These are phyloP conservation scores for Torymus aiolomorphi DNA, from an alignment of 2,888 invertebrate genomes.

Conservation along the genomic window DNA sequence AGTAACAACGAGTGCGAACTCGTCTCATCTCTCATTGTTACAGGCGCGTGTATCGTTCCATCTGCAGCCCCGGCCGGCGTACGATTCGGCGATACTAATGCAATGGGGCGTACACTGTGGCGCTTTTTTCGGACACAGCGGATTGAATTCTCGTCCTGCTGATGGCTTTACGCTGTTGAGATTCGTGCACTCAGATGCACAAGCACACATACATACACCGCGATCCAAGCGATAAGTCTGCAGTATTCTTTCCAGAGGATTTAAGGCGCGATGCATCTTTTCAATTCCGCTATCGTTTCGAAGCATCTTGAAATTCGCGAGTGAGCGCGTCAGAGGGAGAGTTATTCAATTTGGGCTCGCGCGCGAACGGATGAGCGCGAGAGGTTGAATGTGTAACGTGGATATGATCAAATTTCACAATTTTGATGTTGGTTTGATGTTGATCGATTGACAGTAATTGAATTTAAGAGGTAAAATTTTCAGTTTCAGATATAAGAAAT, in stretches of 20 bases:
- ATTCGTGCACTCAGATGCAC: not conserved
- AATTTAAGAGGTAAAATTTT: too few species aligned
- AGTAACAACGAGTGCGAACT: too few species aligned
- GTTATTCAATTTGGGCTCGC: constrained; percentile 24
- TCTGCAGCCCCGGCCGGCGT: too few species aligned
- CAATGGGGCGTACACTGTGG: not conserved
- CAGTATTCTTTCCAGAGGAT: constrained; percentile 30
- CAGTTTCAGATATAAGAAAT: too few species aligned
- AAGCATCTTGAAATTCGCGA: constrained; percentile 1
- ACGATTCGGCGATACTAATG: constrained; percentile 18
- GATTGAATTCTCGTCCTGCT: constrained; percentile 6
- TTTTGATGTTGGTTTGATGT: too few species aligned
- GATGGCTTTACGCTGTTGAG: not conserved
- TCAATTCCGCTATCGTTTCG: constrained; percentile 22
- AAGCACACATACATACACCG: not conserved
- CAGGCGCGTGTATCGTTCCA: too few species aligned
- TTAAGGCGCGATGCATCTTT: constrained; percentile 11
- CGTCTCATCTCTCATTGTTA: too few species aligned
- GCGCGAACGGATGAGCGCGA: not conserved
- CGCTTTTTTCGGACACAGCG: constrained; percentile 9
- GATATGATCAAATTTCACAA: too few species aligned
- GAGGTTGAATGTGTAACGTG: too few species aligned
- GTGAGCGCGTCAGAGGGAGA: constrained; percentile 11
- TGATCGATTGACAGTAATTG: too few species aligned
- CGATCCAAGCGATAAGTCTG: constrained; percentile 32